These are phyloP conservation scores for Junonia oenone DNA, from an alignment of 2,888 invertebrate genomes.

Conservation along the genomic window DNA sequence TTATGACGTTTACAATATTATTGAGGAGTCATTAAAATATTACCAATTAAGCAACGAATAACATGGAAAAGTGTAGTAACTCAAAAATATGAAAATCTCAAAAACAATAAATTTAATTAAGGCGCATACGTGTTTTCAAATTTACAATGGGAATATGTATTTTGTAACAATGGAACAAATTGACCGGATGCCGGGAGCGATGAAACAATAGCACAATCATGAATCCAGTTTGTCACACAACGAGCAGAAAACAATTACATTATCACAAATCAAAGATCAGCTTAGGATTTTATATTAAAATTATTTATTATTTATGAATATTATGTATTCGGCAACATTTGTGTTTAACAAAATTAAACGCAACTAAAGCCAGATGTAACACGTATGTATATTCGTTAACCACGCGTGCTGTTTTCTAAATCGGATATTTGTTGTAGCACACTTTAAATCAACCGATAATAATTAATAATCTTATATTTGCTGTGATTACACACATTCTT, in stretches of 20 bases:
- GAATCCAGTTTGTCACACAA: conserved; percentile 56
- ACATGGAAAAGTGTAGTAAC: not conserved
- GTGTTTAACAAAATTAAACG: not conserved
- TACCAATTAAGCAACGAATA: not conserved
- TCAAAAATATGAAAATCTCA: conserved; percentile 22
- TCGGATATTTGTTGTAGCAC: not conserved
- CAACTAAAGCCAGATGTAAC: not conserved
- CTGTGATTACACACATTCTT: too few relatives aligned
- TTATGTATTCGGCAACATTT: not conserved
- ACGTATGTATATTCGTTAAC: not conserved
- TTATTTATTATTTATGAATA: conserved; percentile 11
- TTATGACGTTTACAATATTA: too few relatives aligned
- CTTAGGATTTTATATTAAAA: conserved; percentile 18
- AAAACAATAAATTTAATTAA: conserved; percentile 35
- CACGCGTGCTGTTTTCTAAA: not conserved
- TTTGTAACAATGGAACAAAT: conserved; percentile 73
- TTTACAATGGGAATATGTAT: conserved; percentile 55
- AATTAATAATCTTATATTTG: too few relatives aligned
- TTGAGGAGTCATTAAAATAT: not conserved
- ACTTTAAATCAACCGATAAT: not conserved
- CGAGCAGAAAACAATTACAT: conserved; percentile 53
- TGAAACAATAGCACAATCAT: conserved; percentile 71
- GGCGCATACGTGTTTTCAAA: conserved; percentile 35
- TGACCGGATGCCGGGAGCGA: conserved; percentile 50
- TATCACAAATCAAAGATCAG: conserved; percentile 47